phyloP scores from a whole-genome alignment of 2,888 invertebrate genomes.

The Lasioglossum oenotherae region DNA sequence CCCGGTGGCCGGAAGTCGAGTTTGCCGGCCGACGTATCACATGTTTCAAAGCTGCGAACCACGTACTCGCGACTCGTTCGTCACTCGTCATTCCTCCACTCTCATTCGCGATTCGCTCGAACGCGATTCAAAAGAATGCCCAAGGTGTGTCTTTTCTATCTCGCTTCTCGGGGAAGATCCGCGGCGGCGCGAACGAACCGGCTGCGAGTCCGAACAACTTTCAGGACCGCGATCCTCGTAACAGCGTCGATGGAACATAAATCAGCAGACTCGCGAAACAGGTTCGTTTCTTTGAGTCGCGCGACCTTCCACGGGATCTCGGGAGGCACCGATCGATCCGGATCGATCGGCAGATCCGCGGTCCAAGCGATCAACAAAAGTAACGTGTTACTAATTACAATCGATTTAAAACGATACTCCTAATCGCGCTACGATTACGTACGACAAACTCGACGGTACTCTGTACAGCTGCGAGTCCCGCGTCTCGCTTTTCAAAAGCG shows the following conservation, averaged over 20 bases:
- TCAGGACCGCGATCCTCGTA: not conserved
- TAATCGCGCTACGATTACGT: conserved; percentile 64
- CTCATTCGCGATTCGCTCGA: conserved; percentile 59
- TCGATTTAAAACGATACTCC: conserved; percentile 57
- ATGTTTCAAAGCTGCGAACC: conserved; percentile 79
- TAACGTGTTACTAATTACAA: conserved; percentile 62
- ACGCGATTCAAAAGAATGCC: conserved; percentile 66
- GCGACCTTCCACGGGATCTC: not conserved
- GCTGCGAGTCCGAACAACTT: conserved; percentile 1
- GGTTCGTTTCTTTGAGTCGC: not conserved
- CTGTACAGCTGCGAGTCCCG: conserved; percentile 45
- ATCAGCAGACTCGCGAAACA: not conserved
- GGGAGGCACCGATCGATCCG: not conserved
- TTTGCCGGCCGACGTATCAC: conserved; percentile 79
- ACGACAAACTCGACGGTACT: conserved; percentile 49
- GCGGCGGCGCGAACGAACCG: not conserved
- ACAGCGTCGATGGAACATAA: not conserved
- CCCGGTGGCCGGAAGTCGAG: conserved; percentile 19
- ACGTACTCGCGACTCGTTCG: conserved; percentile 68
- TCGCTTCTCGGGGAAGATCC: conserved; percentile 9
- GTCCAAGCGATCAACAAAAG: conserved; percentile 59
- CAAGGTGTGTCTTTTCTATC: conserved; percentile 52
- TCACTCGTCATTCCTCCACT: conserved; percentile 38
- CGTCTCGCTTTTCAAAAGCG: conserved; percentile 29
- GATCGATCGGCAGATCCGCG: not conserved